Evolutionary conservation across 2,888 invertebrate species (phyloP).

Genomic region (Drosophila meridiana): DNA sequence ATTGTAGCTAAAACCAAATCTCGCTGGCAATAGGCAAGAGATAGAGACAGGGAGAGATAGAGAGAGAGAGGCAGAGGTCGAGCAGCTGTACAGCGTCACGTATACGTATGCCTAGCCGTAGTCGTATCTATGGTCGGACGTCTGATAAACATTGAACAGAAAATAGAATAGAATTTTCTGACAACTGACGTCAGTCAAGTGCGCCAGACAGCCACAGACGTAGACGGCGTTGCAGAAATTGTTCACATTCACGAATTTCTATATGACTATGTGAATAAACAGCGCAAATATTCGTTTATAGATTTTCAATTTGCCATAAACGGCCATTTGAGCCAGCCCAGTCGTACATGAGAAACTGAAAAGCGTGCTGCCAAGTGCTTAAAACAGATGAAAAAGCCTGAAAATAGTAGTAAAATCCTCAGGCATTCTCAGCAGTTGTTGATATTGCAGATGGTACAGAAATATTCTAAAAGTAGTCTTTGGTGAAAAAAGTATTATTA

Average conservation of each 20-base stretch:
- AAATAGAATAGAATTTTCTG: constrained; percentile 24
- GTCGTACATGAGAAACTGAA: constrained; percentile 4
- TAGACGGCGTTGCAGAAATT: constrained; percentile 36
- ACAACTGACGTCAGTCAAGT: constrained; percentile 61
- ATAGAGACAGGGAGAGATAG: background rate
- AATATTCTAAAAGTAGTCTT: background rate
- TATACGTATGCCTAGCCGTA: constrained; percentile 18
- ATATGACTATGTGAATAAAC: constrained; percentile 37
- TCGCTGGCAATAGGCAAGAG: background rate
- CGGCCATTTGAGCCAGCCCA: constrained; percentile 22
- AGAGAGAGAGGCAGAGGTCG: background rate
- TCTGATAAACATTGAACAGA: constrained; percentile 46
- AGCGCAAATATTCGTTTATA: constrained; percentile 41
- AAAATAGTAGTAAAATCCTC: background rate
- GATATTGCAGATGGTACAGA: background rate
- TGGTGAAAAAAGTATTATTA: background rate
- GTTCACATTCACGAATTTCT: constrained; percentile 10
- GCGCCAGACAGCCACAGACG: constrained; percentile 50
- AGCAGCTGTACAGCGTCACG: constrained; percentile 54
- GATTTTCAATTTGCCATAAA: constrained; percentile 35
- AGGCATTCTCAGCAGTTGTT: background rate
- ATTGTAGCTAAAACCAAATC: constrained; percentile 3
- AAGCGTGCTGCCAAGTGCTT: background rate
- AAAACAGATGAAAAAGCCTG: background rate
- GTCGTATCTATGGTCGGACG: constrained; percentile 9